Evolutionary conservation across 2,888 invertebrate genomes (phyloP).

Genomic region (Zonitis immaculata): DNA sequence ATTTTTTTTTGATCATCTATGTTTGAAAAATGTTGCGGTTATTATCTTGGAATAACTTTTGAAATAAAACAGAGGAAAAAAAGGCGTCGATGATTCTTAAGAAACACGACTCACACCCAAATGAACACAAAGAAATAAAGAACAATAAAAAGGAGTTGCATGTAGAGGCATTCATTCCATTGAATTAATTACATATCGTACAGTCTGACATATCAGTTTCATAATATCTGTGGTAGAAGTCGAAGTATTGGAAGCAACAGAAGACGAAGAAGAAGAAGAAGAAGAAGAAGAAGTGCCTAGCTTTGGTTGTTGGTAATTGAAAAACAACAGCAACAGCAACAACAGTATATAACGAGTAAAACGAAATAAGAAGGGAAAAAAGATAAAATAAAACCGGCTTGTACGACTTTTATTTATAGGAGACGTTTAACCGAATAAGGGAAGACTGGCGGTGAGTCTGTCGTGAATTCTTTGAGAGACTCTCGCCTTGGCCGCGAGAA

Average conservation of each 20-base stretch:
- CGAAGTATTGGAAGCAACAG: conserved; percentile 2
- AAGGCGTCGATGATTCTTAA: not conserved
- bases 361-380: conserved; percentile 13
- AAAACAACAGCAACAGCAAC: not conserved
- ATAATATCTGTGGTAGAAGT: conserved; percentile 25
- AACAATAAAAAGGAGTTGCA: conserved; percentile 23
- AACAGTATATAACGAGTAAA: not conserved
- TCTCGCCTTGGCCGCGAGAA: conserved; percentile 34
- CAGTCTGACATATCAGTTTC: conserved; percentile 26
- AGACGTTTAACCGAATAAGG: conserved; percentile 33
- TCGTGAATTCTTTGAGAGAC: conserved; percentile 31
- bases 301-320: not conserved
- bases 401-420: conserved; percentile 32
- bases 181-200: conserved; percentile 31
- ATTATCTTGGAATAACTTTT: not conserved
- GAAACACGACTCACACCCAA: conserved; percentile 1
- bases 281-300: not conserved
- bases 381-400: conserved; percentile 24
- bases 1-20: not conserved
- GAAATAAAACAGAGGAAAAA: no score
- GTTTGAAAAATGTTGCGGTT: not conserved
- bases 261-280: conserved; percentile 7
- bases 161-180: conserved; percentile 24
- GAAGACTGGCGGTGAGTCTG: conserved; percentile 29
- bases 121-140: conserved; percentile 21